Conservation (phyloP, 2,888 invertebrate genomes). For the Ernsta delagoae region DNA sequence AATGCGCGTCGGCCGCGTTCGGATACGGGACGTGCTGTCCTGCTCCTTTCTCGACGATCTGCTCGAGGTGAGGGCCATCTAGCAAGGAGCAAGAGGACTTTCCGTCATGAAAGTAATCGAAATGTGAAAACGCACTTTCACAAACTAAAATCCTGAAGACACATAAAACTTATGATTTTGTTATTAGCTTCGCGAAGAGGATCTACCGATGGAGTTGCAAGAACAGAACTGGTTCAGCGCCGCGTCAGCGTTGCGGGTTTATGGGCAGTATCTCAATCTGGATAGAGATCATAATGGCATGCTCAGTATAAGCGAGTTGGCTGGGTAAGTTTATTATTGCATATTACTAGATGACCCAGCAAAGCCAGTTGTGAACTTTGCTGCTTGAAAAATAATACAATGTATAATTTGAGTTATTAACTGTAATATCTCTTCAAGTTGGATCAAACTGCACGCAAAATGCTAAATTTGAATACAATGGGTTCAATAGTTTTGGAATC, state of each 20-base stretch:
- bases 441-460: too few species aligned
- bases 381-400: too few species aligned
- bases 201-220: slow-evolving; percentile 92
- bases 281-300: slow-evolving; percentile 98
- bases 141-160: too few species aligned
- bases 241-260: slow-evolving; percentile 94
- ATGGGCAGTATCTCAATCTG: slow-evolving; percentile 96
- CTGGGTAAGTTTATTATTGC: slow-evolving; percentile 89
- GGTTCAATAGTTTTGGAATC: too few species aligned
- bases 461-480: too few species aligned
- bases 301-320: slow-evolving; percentile 95
- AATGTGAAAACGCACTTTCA: too few species aligned
- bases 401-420: too few species aligned
- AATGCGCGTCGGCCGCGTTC: slow-evolving; percentile 92
- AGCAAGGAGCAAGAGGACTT: too few species aligned
- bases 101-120: too few species aligned
- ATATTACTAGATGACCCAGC: too few species aligned
- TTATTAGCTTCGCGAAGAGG: slow-evolving; percentile 90
- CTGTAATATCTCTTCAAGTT: too few species aligned
- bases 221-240: slow-evolving; percentile 97
- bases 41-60: slow-evolving; percentile 97
- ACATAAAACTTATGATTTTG: neutral
- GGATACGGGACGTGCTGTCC: slow-evolving; percentile 96
- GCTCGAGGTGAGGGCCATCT: slow-evolving; percentile 86
- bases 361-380: too few species aligned